Evolutionary conservation across 2,113 vertebrate species (phyloP), one percentile per base, ranked within the genome.

Genomic region (Rana temporaria): DNA sequence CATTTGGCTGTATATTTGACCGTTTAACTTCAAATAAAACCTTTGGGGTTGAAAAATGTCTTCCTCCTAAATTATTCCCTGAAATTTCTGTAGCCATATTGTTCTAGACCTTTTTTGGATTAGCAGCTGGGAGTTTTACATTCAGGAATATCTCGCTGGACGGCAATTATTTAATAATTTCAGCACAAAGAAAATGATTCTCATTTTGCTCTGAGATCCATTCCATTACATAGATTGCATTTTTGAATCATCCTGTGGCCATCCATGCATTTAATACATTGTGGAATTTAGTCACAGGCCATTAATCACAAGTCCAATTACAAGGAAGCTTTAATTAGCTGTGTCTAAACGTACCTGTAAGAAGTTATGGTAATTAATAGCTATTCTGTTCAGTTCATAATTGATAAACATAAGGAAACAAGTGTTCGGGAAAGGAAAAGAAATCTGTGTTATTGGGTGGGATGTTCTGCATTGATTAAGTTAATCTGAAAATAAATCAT

Each of bases 251-350:
- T 42, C 52, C 34, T 24, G 16, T 74, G 70, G 26, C 52, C 62
- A 67, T 72, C 42, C 22, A 70, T 57, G 66, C 66, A 55, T 73
- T 71, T 81, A 81, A 55, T 32, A 81, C 18, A 75, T 56, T 55
- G 62, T 64, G 42, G 62, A 22, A n/a, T 16, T 52, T 38, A 66
- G 80, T 74, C 53, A 38, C 19, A 74, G 80, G 7, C 70, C 52
- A 74, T 82, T 82, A 82, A 73, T 82, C 60, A 82, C 62, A 24
- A 66, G 48, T 59, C 64, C 80, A 82, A 75, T 82, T 82, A 74
- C 56, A 66, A 59, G 26, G 48, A 57, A 81, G 26, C 60, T 30
- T 75, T 82, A 74, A 82, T 82, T 66, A 74, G 70, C 62, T 82
- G 70, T 82, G 17, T 66, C 42, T 64, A 42, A 74, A 18, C 74